Conservation (phyloP, 2,797 vertebrate species). For the Oreochromis grahami region DNA sequence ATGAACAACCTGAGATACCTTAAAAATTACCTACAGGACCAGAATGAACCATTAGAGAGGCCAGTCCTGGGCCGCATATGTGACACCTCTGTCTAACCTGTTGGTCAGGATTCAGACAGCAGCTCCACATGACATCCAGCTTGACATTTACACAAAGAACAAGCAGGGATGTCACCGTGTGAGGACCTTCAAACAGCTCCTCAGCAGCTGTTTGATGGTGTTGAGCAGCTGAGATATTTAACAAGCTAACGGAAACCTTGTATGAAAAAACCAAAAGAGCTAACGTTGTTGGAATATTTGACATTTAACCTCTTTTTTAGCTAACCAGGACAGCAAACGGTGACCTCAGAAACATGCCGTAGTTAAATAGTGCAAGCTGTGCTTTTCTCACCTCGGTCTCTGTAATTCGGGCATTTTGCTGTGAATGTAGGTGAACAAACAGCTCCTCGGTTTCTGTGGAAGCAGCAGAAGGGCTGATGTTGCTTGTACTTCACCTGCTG, state of each 20-base stretch:
- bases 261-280: background rate
- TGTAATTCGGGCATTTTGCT: constrained; percentile 46
- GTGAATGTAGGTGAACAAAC: background rate
- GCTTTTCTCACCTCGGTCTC: constrained; percentile 32
- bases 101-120: background rate
- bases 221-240: background rate
- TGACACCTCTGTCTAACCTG: background rate
- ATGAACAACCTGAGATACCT: background rate
- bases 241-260: background rate
- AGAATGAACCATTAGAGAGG: background rate
- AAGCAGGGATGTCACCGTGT: background rate
- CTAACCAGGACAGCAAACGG: background rate
- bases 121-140: background rate
- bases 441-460: background rate
- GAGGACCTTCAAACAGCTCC: background rate
- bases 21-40: background rate
- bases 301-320: background rate
- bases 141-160: background rate
- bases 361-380: accelerated
- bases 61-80: background rate
- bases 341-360: background rate
- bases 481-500: background rate
- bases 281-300: background rate
- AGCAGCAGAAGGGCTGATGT: background rate
- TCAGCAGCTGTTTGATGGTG: background rate